phyloP scores from a whole-genome alignment of 53 echinoderm and acorn worm species.

The Antedon mediterranea region DNA sequence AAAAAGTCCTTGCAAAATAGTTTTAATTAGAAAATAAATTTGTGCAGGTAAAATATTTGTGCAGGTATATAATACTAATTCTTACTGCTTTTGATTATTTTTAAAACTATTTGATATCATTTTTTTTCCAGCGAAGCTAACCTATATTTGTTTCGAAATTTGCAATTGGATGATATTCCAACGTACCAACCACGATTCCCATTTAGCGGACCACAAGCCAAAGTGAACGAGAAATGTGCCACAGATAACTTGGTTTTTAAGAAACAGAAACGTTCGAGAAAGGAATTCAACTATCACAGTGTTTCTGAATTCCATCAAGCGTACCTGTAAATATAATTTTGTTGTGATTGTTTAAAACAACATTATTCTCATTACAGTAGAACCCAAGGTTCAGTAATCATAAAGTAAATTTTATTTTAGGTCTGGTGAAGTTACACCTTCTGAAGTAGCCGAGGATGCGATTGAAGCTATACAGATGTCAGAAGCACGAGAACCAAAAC shows the following conservation, averaged over 20 bases:
- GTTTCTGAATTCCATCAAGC: conserved; percentile 1
- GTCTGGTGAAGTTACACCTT: conserved; percentile 45
- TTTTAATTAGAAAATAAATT: too few species aligned
- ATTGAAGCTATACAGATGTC: conserved; percentile 37
- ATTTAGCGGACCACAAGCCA: not conserved
- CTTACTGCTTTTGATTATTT: too few species aligned
- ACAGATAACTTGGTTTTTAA: not conserved
- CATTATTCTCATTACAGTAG: too few species aligned
- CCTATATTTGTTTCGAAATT: not conserved
- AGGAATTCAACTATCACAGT: not conserved
- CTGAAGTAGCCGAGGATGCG: conserved; percentile 47
- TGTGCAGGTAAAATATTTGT: too few species aligned
- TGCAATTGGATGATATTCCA: not conserved
- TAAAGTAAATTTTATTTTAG: too few species aligned
- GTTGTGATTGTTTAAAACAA: too few species aligned
- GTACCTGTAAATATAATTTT: not conserved
- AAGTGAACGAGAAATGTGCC: not conserved
- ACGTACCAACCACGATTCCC: not conserved
- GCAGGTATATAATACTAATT: too few species aligned
- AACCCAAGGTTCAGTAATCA: too few species aligned
- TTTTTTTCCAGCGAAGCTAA: not conserved
- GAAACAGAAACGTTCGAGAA: not conserved
- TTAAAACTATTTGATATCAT: too few species aligned
- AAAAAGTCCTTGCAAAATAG: too few species aligned
- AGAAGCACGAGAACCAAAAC: conserved; percentile 41